These are phyloP conservation scores for Ceratosolen fusciceps DNA, from an alignment of 1,140 invertebrate species.

Conservation along the genomic window DNA sequence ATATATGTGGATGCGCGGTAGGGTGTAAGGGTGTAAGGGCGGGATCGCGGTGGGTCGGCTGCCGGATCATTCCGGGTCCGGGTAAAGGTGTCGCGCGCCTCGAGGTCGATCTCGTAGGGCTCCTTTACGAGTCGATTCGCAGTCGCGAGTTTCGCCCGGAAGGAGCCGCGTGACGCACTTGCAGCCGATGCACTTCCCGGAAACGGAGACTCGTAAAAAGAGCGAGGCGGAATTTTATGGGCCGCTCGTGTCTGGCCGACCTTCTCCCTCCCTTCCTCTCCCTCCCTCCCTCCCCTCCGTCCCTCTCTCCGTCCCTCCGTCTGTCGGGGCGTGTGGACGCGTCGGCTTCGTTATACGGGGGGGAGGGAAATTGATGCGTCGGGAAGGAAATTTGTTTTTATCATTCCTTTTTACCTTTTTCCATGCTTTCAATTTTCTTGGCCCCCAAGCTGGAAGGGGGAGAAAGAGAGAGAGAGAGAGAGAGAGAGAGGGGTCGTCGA, in stretches of 20 bases:
- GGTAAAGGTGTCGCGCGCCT: not conserved
- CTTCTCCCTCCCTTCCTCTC: not conserved
- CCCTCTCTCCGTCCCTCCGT: too few species aligned
- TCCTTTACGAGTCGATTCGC: conserved; percentile 9
- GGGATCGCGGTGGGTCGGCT: too few species aligned
- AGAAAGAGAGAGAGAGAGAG: too few species aligned
- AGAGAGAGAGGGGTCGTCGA: too few species aligned
- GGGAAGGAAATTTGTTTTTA: conserved; percentile 17
- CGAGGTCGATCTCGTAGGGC: not conserved
- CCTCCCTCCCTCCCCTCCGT: too few species aligned
- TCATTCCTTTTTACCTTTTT: not conserved
- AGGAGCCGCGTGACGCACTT: not conserved
- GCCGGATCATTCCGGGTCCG: too few species aligned
- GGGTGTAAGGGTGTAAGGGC: too few species aligned
- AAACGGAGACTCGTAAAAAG: conserved; percentile 12
- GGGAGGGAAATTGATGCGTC: conserved; percentile 14
- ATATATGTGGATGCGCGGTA: too few species aligned
- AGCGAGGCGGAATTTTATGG: not conserved
- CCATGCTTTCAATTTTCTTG: not conserved
- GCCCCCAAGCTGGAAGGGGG: not conserved
- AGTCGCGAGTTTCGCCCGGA: not conserved
- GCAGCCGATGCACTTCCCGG: conserved; percentile 14
- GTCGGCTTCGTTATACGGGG: not conserved
- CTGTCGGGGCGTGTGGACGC: not conserved
- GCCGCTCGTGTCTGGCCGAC: not conserved